Evolutionary conservation across 2,113 vertebrate genomes (phyloP).

Genomic region (Oryzias melastigma): DNA sequence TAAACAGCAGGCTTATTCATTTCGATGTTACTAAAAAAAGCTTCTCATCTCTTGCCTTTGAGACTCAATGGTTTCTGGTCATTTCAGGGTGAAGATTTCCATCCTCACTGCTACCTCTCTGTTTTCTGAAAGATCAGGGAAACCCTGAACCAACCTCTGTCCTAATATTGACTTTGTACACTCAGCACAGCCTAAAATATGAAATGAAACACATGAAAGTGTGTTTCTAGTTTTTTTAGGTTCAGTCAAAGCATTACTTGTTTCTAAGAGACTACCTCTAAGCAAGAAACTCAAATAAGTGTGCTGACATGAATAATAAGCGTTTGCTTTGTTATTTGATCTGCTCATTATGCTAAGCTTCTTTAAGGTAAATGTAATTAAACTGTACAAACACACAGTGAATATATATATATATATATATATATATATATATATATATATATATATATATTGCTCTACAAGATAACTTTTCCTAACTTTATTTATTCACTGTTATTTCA

Average conservation of each 20-base stretch:
- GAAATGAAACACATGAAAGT: constrained; percentile 56
- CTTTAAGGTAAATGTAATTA: no score
- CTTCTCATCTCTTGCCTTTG: background rate
- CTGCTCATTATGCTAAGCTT: no score
- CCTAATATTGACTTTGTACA: constrained; percentile 64
- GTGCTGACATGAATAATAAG: background rate
- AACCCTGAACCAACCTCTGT: constrained; percentile 34
- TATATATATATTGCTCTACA: no score
- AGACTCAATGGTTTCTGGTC: background rate
- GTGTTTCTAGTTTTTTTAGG: constrained; percentile 12
- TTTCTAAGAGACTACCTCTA: background rate
- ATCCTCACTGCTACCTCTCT: constrained; percentile 11
- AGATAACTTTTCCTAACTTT: no score
- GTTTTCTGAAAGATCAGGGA: constrained; percentile 47
- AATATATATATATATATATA: no score
- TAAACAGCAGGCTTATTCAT: background rate
- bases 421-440: no score
- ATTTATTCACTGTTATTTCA: no score
- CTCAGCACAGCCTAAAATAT: constrained; percentile 43
- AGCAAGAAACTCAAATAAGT: background rate
- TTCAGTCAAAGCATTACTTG: constrained; percentile 3
- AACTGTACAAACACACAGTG: no score
- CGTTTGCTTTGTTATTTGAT: no score
- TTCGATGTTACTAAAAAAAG: background rate
- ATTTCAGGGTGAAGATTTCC: constrained; percentile 25